Evolutionary conservation across 1,140 invertebrate species (phyloP), one percentile per base, ranked within the genome.

Genomic region (Diorhabda elongata): DNA sequence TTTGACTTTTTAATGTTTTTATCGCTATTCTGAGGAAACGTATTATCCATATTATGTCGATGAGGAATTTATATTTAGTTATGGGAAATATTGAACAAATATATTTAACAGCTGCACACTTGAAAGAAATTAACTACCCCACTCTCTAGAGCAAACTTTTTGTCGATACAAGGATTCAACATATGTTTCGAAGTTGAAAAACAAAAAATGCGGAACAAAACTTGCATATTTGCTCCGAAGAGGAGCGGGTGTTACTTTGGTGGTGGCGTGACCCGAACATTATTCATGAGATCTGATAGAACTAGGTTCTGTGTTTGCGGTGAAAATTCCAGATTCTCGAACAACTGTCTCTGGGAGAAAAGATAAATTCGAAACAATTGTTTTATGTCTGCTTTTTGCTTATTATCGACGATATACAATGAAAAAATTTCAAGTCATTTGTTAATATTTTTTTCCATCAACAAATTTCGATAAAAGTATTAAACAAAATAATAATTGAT

Each of bases 381-480:
- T 52, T 52, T 52, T 52, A 52, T n/a, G 47, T 52, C n/a, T 52
- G 47, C 47, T 52, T 52, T n/a, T 52, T 52, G 47, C 47, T 52
- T 52, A 52, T 52, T 52, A n/a, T 52, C 6, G n/a, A n/a, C 47
- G 47, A 52, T 52, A 2, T 52, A 52, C n/a, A 52, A 1, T 2
- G 26, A 1, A 26, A 26, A 26, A 26, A 26, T 26, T 26, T 26
- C 26, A 26, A 26, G 26, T 26, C 1, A 1, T 26, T 26, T 26
- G 26, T 26, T 26, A 1, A 26, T 26, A 26, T 26, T 26, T 26
- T 26, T 26, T 26, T 26, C 26, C 26, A 26, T 26, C 26, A 26
- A 26, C 26, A 26, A 26, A 26, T 26, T 26, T 26, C 26, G 26
- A 26, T 26, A 26, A 26, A 26, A 26, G 26, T 26, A 26, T 26